Evolutionary conservation across 1,140 invertebrate species (phyloP).

Genomic region (Anthonomus grandis): DNA sequence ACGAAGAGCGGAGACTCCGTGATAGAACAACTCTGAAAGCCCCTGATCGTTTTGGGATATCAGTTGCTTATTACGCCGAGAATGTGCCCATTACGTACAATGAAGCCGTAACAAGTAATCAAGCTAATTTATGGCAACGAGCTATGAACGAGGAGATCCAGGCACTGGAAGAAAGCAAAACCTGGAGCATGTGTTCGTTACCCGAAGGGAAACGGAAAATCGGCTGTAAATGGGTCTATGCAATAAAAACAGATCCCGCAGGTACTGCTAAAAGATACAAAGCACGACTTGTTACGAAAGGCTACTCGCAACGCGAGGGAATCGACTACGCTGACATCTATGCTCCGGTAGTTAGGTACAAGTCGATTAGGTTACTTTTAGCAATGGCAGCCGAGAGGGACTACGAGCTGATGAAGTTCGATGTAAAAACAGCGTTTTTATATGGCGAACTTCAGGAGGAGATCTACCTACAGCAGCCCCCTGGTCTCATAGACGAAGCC

Average conservation of each 20-base stretch:
- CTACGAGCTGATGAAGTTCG: slow-evolving; percentile 35
- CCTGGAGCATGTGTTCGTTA: background rate
- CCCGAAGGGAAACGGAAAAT: slow-evolving; percentile 1
- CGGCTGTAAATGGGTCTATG: slow-evolving; percentile 24
- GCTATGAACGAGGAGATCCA: background rate
- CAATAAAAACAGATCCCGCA: slow-evolving; percentile 6
- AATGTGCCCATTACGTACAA: no score
- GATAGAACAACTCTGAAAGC: no score
- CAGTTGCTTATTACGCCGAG: no score
- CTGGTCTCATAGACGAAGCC: no score
- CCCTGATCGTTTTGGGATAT: no score
- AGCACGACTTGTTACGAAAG: slow-evolving; percentile 44
- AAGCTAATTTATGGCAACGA: background rate
- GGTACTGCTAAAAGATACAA: slow-evolving; percentile 15
- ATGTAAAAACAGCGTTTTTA: slow-evolving; percentile 48
- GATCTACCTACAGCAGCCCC: slow-evolving; percentile 36
- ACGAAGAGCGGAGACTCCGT: background rate
- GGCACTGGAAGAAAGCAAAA: background rate
- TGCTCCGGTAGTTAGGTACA: slow-evolving; percentile 40
- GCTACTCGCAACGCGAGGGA: slow-evolving; percentile 45
- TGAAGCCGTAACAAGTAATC: background rate
- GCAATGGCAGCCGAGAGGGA: slow-evolving; percentile 21
- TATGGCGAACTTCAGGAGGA: slow-evolving; percentile 49
- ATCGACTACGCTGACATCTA: slow-evolving; percentile 47
- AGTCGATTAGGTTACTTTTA: slow-evolving; percentile 32